These are phyloP conservation scores for Leptinotarsa tumamoca DNA, from an alignment of 2,888 invertebrate genomes.

Conservation along the genomic window DNA sequence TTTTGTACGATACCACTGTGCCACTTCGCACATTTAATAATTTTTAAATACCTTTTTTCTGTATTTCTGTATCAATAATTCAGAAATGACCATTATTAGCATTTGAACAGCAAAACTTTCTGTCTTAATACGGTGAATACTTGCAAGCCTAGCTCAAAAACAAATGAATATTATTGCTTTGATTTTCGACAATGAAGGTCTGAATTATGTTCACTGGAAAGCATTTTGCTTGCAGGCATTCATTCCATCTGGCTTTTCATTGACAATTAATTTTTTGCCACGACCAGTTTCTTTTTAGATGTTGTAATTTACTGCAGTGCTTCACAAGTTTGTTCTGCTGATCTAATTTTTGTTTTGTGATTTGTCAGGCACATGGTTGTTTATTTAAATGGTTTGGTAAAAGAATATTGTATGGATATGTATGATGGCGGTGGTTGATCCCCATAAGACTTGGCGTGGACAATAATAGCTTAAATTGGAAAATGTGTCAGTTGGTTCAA, in stretches of 20 bases:
- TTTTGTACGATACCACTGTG: no score
- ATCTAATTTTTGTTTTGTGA: conserved; percentile 66
- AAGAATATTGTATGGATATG: conserved; percentile 63
- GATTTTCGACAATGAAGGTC: no score
- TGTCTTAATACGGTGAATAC: background rate
- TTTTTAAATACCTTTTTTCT: background rate
- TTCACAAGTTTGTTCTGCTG: conserved; percentile 34
- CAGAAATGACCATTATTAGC: background rate
- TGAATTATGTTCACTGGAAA: no score
- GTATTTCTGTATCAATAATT: background rate
- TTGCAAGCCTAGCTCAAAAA: background rate
- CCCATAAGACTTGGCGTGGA: conserved; percentile 52
- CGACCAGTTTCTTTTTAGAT: conserved; percentile 41
- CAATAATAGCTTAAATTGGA: conserved; percentile 51
- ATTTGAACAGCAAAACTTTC: conserved; percentile 15
- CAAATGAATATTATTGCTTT: background rate
- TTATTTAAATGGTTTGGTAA: conserved; percentile 67
- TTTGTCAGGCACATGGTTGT: conserved; percentile 67
- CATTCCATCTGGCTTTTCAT: background rate
- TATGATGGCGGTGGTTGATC: conserved; percentile 51
- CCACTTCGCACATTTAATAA: no score
- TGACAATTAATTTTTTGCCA: conserved; percentile 36
- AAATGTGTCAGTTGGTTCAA: conserved; percentile 40
- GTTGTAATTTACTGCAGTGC: conserved; percentile 38
- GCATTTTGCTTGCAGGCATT: no score